phyloP scores from a whole-genome alignment of 2,888 invertebrate genomes.

The Eurois occulta region DNA sequence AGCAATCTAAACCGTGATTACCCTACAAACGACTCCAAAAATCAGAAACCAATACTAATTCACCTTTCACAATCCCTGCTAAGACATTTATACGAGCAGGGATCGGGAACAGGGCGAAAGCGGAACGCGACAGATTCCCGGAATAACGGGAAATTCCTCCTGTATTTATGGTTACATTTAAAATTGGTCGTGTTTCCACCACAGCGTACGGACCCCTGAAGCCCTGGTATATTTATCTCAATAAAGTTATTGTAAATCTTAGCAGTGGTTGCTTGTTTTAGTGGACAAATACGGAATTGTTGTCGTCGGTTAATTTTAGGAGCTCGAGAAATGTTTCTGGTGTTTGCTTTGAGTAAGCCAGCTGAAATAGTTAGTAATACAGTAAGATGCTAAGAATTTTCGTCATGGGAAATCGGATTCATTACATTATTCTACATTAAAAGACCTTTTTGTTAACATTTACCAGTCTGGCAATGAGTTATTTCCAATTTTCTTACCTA shows the following conservation, averaged over 20 bases:
- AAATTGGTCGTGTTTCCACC: conserved; percentile 62
- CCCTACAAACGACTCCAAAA: conserved; percentile 4
- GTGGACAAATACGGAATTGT: conserved; percentile 53
- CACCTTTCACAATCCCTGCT: conserved; percentile 14
- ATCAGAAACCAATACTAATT: conserved; percentile 37
- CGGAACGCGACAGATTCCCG: conserved; percentile 62
- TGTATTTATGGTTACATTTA: conserved; percentile 65
- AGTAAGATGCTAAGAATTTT: not conserved
- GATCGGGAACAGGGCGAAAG: conserved; percentile 34
- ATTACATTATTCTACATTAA: not conserved
- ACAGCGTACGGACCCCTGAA: conserved; percentile 36
- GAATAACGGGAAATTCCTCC: conserved; percentile 62
- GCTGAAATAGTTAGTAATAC: not conserved
- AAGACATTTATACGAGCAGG: conserved; percentile 44
- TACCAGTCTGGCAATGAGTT: not conserved
- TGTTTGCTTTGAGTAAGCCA: conserved; percentile 30
- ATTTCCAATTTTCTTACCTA: not conserved
- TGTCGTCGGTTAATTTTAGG: conserved; percentile 45
- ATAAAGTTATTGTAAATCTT: conserved; percentile 66
- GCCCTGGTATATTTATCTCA: conserved; percentile 57
- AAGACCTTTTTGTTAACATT: not conserved
- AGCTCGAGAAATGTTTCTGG: conserved; percentile 18
- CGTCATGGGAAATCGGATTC: not conserved
- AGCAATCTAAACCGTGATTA: not conserved
- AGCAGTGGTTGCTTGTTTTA: conserved; percentile 51